phyloP scores from a whole-genome alignment of 2,888 invertebrate genomes.

The Trichopoda pennipes region DNA sequence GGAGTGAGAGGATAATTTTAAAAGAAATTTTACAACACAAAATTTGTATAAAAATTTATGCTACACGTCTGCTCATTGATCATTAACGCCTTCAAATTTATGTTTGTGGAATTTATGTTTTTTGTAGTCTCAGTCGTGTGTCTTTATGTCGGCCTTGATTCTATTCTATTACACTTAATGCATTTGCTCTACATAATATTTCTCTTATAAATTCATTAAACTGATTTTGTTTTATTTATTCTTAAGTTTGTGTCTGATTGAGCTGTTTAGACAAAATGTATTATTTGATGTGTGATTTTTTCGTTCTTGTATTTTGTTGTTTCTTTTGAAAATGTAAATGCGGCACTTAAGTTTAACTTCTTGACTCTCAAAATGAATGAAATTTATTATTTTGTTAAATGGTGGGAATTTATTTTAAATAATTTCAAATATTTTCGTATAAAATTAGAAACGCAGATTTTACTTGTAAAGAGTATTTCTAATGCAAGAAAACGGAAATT shows the following conservation, averaged over 20 bases:
- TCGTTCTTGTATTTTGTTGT: not conserved
- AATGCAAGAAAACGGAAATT: too few species aligned
- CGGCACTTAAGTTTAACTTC: slow-evolving; percentile 35
- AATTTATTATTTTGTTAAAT: slow-evolving; percentile 41
- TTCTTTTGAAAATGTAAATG: slow-evolving; percentile 33
- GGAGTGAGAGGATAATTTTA: too few species aligned
- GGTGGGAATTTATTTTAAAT: slow-evolving; percentile 35
- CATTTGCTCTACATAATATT: slow-evolving; percentile 53
- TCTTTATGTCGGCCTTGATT: not conserved
- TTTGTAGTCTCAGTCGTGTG: not conserved
- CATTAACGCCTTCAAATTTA: not conserved
- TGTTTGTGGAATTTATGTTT: not conserved
- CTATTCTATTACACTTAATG: slow-evolving; percentile 13
- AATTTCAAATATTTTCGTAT: slow-evolving; percentile 19
- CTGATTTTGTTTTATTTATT: slow-evolving; percentile 26
- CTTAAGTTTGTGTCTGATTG: slow-evolving; percentile 20
- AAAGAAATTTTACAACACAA: too few species aligned
- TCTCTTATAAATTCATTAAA: slow-evolving; percentile 37
- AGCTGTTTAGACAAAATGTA: slow-evolving; percentile 35
- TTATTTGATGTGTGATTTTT: slow-evolving; percentile 40
- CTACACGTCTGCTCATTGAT: too few species aligned
- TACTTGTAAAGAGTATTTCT: too few species aligned
- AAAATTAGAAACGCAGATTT: not conserved
- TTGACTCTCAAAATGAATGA: slow-evolving; percentile 33
- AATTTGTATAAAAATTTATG: too few species aligned